Conservation (phyloP, 1,140 invertebrate genomes). For the Drosophila repletoides region DNA sequence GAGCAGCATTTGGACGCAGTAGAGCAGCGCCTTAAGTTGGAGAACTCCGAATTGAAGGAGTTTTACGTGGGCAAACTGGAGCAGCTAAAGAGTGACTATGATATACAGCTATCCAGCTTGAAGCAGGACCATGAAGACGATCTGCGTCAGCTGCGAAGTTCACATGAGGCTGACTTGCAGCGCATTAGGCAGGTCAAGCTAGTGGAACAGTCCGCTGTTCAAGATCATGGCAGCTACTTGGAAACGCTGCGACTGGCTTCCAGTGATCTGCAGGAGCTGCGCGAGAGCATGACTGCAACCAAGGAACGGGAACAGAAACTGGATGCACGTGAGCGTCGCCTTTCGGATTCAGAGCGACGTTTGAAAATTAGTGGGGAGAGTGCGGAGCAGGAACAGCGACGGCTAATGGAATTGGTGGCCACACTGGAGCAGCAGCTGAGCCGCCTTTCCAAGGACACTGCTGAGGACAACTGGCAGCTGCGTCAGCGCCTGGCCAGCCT, state of each 20-base stretch:
- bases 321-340: constrained; percentile 76
- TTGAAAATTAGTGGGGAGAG: constrained; percentile 82
- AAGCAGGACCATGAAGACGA: constrained; percentile 81
- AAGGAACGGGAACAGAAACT: constrained; percentile 78
- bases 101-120: constrained; percentile 76
- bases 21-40: constrained; percentile 82
- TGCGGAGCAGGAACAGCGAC: constrained; percentile 82
- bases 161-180: constrained; percentile 81
- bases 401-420: constrained; percentile 82
- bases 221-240: constrained; percentile 82
- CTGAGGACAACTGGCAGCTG: constrained; percentile 82
- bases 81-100: constrained; percentile 76
- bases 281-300: constrained; percentile 70
- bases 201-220: constrained; percentile 75
- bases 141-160: constrained; percentile 77
- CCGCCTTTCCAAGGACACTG: constrained; percentile 76
- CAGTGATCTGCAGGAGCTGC: constrained; percentile 73
- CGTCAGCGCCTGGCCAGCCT: constrained; percentile 79
- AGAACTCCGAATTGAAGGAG: constrained; percentile 70
- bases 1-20: constrained; percentile 82
- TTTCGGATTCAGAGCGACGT: constrained; percentile 75
- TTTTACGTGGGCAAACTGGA: constrained; percentile 77
- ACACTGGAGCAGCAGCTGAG: constrained; percentile 83
- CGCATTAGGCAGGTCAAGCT: constrained; percentile 82
- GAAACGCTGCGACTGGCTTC: constrained; percentile 82